A percentile compares a stretch with the other conserved stretches of the same genome.
phyloP scores from a whole-genome alignment of 2,797 vertebrate genomes.

The Rhinophrynus dorsalis region DNA sequence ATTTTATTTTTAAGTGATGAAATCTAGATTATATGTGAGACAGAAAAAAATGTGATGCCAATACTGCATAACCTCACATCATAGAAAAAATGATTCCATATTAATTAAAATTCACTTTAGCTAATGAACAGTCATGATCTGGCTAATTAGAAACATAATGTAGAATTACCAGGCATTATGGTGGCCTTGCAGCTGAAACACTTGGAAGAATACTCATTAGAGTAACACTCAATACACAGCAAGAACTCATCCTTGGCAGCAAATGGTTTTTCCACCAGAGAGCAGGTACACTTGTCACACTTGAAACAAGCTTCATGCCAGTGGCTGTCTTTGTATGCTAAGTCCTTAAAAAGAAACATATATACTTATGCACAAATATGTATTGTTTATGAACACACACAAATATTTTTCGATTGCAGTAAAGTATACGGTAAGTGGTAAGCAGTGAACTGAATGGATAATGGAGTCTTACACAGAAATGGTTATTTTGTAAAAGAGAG shows the following conservation, averaged over 20 bases:
- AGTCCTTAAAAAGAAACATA: conserved; percentile 73
- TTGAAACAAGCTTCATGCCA: conserved; percentile 95
- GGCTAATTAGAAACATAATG: not conserved
- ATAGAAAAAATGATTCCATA: not conserved
- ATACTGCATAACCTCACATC: not conserved
- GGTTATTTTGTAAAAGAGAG: too few species aligned
- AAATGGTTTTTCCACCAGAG: conserved; percentile 92
- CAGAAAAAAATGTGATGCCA: too few species aligned
- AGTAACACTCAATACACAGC: conserved; percentile 89
- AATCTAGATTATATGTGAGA: too few species aligned
- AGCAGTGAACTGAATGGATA: too few species aligned
- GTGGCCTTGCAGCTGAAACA: conserved; percentile 90
- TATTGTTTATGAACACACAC: not conserved
- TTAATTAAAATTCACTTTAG: not conserved
- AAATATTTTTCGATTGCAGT: not conserved
- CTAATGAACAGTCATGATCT: not conserved
- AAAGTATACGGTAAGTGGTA: too few species aligned
- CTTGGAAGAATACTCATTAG: conserved; percentile 89
- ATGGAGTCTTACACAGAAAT: too few species aligned
- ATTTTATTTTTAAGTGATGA: too few species aligned
- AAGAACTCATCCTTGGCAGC: conserved; percentile 89
- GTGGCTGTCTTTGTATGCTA: conserved; percentile 90
- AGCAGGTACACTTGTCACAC: conserved; percentile 83
- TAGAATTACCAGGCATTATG: conserved; percentile 88
- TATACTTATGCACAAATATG: too few species aligned